Percentiles rank a stretch among this genome's conserved stretches.
These are phyloP conservation scores for Tipula vernalis DNA, from an alignment of 2,888 invertebrate genomes.

Conservation along the genomic window DNA sequence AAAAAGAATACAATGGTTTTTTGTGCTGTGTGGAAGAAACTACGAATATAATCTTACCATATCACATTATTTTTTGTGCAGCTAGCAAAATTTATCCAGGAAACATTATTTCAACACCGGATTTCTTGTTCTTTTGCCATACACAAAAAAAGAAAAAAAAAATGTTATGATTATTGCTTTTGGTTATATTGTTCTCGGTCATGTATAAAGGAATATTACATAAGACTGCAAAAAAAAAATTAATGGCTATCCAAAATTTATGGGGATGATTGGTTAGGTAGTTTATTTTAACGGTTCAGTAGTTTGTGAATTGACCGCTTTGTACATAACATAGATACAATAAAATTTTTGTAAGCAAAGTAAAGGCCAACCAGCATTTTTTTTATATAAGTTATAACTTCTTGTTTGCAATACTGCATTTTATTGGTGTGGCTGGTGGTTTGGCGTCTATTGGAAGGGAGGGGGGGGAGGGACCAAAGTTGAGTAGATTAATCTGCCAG, in stretches of 20 bases:
- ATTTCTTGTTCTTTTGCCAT: slow-evolving; percentile 9
- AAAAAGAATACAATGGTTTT: background rate
- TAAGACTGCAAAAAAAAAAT: background rate
- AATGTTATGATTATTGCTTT: background rate
- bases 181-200: background rate
- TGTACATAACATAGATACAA: background rate
- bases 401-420: too few species aligned
- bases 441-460: too few species aligned
- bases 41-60: background rate
- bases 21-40: background rate
- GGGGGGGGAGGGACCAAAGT: too few species aligned
- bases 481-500: too few species aligned
- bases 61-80: background rate
- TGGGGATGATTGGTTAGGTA: background rate
- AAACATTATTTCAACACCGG: slow-evolving; percentile 7
- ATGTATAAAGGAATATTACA: background rate
- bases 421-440: too few species aligned
- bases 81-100: background rate
- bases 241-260: background rate
- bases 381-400: too few species aligned
- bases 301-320: background rate
- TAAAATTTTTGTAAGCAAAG: too few species aligned
- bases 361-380: too few species aligned
- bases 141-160: background rate
- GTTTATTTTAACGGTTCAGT: background rate